Evolutionary conservation across 2,888 invertebrate genomes (phyloP), one percentile per base, ranked within the genome.

Genomic region (Stegophylla sp.): DNA sequence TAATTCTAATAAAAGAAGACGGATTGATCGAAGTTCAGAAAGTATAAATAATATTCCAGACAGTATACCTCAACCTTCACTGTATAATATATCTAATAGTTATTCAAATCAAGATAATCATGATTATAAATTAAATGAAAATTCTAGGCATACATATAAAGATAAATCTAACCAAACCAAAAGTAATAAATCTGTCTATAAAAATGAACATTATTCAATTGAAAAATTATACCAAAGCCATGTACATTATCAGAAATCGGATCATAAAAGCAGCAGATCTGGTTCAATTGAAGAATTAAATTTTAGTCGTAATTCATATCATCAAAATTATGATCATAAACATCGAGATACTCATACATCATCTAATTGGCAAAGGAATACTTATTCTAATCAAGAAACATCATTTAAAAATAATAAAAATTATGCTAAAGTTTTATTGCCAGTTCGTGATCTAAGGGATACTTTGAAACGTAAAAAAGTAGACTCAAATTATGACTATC

Each of bases 11-110:
- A 53, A 26, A 26, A 53, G n/a, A 41, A 51, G 51, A 41, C 64
- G 63, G 75, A 69, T 45, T 48, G 45, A 59, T 56, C 43, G 69
- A 59, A 69, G n/a, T 43, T 67, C 17, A 12, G 23, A 69, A 17
- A 34, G 48, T 43, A 41, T 26, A 43, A 28, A n/a, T 17, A 43
- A n/a, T n/a, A 71, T 79, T 61, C 79, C 79, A 51, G 79, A 79
- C 9, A 61, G 51, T 71, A 26, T 79, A 17, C 79, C 79, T 34
- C 12, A 48, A 61, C 79, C 79, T n/a, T 71, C 79, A n/a, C n/a
- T 41, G 15, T 28, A 71, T 51, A 41, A 41, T 48, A 12, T 20
- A 48, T 5, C 7, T 77, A 26, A n/a, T 43, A 10, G 10, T 66
- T 13, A 20, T 59, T 4, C 4, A 28, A 28, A 79, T 26, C 23